phyloP scores from a whole-genome alignment of 1,140 invertebrate genomes.

The Homarus americanus region DNA sequence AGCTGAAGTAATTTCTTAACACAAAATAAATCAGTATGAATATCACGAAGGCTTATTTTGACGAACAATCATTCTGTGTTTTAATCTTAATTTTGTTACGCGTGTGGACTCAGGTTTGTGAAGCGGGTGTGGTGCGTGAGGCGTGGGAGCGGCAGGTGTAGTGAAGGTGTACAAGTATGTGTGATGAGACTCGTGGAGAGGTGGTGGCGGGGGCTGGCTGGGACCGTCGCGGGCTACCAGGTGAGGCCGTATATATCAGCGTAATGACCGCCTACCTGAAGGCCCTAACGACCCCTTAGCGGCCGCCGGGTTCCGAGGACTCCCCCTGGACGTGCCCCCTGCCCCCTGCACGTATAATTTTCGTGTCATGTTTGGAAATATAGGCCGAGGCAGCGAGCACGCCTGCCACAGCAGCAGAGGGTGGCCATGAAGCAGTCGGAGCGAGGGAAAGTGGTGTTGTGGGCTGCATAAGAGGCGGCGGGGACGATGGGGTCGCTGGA shows the following conservation, averaged over 20 bases:
- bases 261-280: conserved; percentile 65
- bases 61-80: too few relatives aligned
- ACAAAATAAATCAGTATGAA: too few relatives aligned
- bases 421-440: neutral
- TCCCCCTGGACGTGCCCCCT: conserved; percentile 35
- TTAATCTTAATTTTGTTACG: too few relatives aligned
- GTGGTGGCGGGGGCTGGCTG: neutral
- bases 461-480: neutral
- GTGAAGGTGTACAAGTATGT: conserved; percentile 10
- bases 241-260: conserved; percentile 65
- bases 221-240: conserved; percentile 54
- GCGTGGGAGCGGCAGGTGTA: neutral
- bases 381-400: conserved; percentile 32
- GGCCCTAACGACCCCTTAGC: conserved; percentile 65
- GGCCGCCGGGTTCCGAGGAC: conserved; percentile 46
- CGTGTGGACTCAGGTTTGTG: too few relatives aligned
- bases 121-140: neutral
- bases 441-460: neutral
- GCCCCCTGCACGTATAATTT: conserved; percentile 59
- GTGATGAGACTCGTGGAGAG: conserved; percentile 13
- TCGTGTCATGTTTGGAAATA: conserved; percentile 68
- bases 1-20: too few relatives aligned
- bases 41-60: too few relatives aligned
- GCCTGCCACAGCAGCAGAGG: neutral
- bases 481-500: neutral